Base-by-base conservation (phyloP, 1,140 invertebrate genomes). In the Drosophila albomicans region DNA sequence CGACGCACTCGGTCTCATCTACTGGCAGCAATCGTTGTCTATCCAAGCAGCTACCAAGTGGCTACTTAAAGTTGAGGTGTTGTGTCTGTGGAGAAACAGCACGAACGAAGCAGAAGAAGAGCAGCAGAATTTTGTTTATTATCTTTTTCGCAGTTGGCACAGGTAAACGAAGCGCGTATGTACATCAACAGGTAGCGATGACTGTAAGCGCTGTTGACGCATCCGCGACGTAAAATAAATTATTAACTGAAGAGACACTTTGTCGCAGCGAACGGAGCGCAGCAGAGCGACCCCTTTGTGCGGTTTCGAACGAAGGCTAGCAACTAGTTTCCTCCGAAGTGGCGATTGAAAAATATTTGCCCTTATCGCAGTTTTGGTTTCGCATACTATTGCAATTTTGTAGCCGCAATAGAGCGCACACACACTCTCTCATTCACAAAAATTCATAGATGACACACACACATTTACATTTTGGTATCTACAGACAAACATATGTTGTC, bases 181-280 rank as follows among this genome's bases (percentile, higher is more conserved):
- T 62, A 30, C 62, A 84, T 80, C 85, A 89, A 84, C 84, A 88
- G 84, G 84, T 88, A 84, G 82, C 64, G 49, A 10, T 13, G 28
- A 68, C 56, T 68, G 56, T 74, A 41, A 30, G 4, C 30, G 38
- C 46, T 73, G 20, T 25, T 25, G 62, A 66, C 54, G 70, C 63
- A 16, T 28, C 62, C 16, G 15, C 35, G 13, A 13, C 38, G 35
- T 30, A 57, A 57, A 64, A 52, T 1, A 16, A 20, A 20, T 38
- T 38, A 11, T 38, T 38, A 30, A 45, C 5, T 13, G 20, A 49
- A 13, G 6, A 59, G 7, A 52, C 11, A n/a, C 38, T 30, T 48
- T 45, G 46, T 11, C 5, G 56, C 7, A n/a, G n/a, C 58, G 16
- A n/a, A 25, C 20, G 20, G 20, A 25, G 20, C 5, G 45, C 3